phyloP scores from a whole-genome alignment of 2,113 vertebrate genomes.

The Nycticryphes semicollaris region DNA sequence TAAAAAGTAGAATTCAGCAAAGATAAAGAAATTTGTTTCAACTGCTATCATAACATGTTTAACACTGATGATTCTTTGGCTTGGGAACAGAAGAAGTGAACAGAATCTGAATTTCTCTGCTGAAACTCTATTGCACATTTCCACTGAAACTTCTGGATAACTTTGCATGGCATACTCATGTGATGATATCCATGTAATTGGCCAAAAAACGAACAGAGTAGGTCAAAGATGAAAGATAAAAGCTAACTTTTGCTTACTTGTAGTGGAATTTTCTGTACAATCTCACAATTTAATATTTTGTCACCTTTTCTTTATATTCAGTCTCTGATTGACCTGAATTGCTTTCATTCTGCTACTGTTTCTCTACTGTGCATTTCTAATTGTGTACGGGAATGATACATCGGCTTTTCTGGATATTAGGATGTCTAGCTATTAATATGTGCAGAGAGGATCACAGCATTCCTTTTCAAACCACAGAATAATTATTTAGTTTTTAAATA shows the following conservation, averaged over 20 bases:
- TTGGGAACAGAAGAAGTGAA: not conserved
- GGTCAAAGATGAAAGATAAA: not conserved
- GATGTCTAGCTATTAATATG: not conserved
- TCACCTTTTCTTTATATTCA: not conserved
- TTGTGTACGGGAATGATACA: not conserved
- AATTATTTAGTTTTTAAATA: not conserved
- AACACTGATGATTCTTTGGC: not conserved
- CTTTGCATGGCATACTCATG: not conserved
- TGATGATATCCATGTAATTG: not conserved
- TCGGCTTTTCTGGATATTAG: not conserved
- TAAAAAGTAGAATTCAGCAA: not conserved
- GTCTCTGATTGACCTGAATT: not conserved
- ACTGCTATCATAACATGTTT: not conserved
- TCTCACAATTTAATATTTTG: not conserved
- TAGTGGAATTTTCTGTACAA: not conserved
- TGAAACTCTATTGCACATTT: not conserved
- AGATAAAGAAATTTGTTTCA: not conserved
- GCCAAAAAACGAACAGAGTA: not conserved
- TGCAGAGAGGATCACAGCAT: not conserved
- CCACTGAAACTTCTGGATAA: not conserved
- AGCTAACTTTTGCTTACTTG: not conserved
- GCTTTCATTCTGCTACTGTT: not conserved
- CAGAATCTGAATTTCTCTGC: not conserved
- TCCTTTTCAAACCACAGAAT: not conserved
- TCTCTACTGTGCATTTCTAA: not conserved